Percentiles rank a stretch among this genome's conserved stretches.
Evolutionary conservation across 2,888 invertebrate genomes (phyloP).

Genomic region (Aspidiotus rigidus): DNA sequence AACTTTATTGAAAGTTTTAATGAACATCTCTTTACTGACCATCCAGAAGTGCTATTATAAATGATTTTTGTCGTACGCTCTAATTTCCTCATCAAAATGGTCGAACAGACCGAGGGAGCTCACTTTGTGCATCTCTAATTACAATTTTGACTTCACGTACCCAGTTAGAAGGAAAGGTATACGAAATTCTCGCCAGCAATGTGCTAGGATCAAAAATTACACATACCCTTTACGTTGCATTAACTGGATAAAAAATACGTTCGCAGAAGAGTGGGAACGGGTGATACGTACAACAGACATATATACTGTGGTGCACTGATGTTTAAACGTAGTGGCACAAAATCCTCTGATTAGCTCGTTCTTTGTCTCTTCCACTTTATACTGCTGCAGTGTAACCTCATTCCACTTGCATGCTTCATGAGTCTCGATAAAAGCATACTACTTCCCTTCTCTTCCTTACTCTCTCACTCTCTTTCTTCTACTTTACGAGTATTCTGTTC

Average conservation of each 20-base stretch:
- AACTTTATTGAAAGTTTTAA: no score
- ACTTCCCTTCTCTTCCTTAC: constrained; percentile 15
- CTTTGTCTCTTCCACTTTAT: constrained; percentile 23
- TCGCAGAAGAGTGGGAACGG: constrained; percentile 3
- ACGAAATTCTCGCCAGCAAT: constrained; percentile 7
- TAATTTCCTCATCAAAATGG: no score
- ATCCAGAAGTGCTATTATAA: no score
- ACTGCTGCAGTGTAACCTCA: constrained; percentile 1
- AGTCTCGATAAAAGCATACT: constrained; percentile 29
- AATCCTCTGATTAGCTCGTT: constrained; percentile 31
- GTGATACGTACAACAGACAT: no score
- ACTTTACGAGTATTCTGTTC: background rate
- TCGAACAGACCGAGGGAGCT: background rate
- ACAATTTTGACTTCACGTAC: background rate
- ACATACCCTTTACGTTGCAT: constrained; percentile 26
- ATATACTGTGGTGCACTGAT: no score
- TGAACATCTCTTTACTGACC: no score
- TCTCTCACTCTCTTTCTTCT: constrained; percentile 11
- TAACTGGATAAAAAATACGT: constrained; percentile 27
- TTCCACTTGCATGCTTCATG: constrained; percentile 29
- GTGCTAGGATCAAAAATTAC: constrained; percentile 28
- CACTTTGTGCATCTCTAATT: background rate
- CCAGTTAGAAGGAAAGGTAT: background rate
- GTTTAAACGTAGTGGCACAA: constrained; percentile 16
- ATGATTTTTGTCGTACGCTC: no score